Evolutionary conservation across 2,888 invertebrate genomes (phyloP), one percentile per base, ranked within the genome.

Genomic region (Drosophila ustulata): DNA sequence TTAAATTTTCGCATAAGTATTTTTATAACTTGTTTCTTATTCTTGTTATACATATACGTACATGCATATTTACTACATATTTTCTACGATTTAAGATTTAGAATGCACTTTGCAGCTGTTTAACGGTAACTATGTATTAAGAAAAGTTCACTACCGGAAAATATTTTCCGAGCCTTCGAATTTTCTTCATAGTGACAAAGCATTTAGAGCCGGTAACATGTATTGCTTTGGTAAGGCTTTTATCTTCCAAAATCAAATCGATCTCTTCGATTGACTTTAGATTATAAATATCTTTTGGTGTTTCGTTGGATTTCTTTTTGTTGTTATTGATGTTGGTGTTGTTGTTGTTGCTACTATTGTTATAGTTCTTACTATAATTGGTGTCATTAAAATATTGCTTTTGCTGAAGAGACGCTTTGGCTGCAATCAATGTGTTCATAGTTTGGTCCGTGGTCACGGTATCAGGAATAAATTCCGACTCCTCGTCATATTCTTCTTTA

Each of bases 121-220:
- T 51, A 66, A 78, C 59, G 70, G 59, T 78, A 61, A 70, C 75
- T 53, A 63, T 30, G 4, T 75, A 75, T 75, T 71, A 72, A 83
- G 92, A 91, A 82, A 91, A 91, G 79, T 91, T 91, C 74, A 91
- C 90, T 75, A 95, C 94, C 69, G 95, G 95, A 89, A 95, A 95
- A 84, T 95, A 95, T 67, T 95, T 94, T 49, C 95, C 95, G 46
- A 95, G 92, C 78, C 95, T 92, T 94, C 93, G 91, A 94, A 94
- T 89, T 94, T 95, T 91, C 93, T 93, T 85, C 93, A 93, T 89
- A 79, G 91, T 90, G 64, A 91, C 90, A 83, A 91, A 90, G 83
- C 90, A 91, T 89, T 92, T 92, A 80, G 92, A 91, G 80, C 91
- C 90, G 68, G 91, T 90, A 59, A 90, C 89, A 75, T 91, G 88